Percentiles rank a stretch among this genome's conserved stretches.
These are phyloP conservation scores for Turdus rufiventris DNA, from an alignment of 2,113 vertebrate genomes.

Conservation along the genomic window DNA sequence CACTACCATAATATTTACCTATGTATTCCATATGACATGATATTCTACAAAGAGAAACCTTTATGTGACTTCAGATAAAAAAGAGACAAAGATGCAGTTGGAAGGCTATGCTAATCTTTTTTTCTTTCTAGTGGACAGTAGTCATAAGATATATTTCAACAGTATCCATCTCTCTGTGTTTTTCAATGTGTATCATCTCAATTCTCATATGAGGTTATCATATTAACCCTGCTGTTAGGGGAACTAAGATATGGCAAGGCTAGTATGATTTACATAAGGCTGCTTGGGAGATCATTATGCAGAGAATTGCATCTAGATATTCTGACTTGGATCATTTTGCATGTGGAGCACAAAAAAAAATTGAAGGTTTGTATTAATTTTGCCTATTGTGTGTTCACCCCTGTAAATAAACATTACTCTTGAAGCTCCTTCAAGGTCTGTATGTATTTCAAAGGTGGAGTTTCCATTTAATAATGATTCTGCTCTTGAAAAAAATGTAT, in stretches of 20 bases:
- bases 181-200: background rate
- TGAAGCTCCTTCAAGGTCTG: background rate
- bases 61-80: background rate
- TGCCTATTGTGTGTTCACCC: background rate
- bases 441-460: background rate
- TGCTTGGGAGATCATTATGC: background rate
- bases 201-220: background rate
- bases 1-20: background rate
- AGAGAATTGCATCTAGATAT: background rate
- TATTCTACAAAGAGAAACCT: background rate
- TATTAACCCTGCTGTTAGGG: background rate
- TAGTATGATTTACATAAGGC: background rate
- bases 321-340: background rate
- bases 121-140: background rate
- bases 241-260: background rate
- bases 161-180: background rate
- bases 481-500: background rate
- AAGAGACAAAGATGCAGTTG: background rate
- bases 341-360: background rate
- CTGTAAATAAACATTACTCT: background rate
- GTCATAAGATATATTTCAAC: background rate
- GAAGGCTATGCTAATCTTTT: background rate
- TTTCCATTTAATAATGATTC: background rate
- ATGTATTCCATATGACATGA: background rate
- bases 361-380: background rate